Evolutionary conservation across 92 coral and sea anemone species (phyloP).

Genomic region (Zoanthus sociatus): DNA sequence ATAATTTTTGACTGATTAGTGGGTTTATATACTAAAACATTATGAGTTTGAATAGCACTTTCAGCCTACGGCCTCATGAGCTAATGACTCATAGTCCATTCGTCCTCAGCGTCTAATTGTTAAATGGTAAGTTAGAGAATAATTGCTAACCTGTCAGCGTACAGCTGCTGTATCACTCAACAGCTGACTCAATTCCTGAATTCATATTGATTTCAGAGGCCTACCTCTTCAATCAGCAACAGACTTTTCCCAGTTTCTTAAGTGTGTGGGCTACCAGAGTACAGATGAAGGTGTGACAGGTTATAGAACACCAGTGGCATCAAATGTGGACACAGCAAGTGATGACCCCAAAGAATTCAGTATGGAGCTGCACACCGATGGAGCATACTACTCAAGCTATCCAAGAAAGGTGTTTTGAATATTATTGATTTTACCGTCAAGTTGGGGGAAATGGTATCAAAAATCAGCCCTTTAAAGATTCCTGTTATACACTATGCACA

Average conservation of each 20-base stretch:
- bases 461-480: too few species aligned
- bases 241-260: conserved; percentile 55
- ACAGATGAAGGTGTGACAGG: conserved; percentile 53
- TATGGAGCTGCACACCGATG: conserved; percentile 62
- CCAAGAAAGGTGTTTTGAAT: conserved; percentile 45
- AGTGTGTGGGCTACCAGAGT: conserved; percentile 43
- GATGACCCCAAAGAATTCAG: conserved; percentile 58
- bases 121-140: neutral
- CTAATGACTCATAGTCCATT: too few species aligned
- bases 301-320: conserved; percentile 39
- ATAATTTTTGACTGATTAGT: too few species aligned
- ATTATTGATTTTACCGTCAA: neutral
- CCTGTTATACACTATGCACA: too few species aligned
- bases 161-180: neutral
- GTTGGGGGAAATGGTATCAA: too few species aligned
- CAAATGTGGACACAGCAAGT: conserved; percentile 56
- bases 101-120: too few species aligned
- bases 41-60: too few species aligned
- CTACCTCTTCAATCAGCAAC: conserved; percentile 46
- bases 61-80: too few species aligned
- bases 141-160: neutral
- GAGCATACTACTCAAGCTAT: conserved; percentile 38
- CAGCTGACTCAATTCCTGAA: neutral
- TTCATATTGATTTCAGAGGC: conserved; percentile 22
- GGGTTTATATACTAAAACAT: too few species aligned